Evolutionary conservation across 2,113 vertebrate species (phyloP), one percentile per base, ranked within the genome.

Genomic region (Neodon shergylaensis): DNA sequence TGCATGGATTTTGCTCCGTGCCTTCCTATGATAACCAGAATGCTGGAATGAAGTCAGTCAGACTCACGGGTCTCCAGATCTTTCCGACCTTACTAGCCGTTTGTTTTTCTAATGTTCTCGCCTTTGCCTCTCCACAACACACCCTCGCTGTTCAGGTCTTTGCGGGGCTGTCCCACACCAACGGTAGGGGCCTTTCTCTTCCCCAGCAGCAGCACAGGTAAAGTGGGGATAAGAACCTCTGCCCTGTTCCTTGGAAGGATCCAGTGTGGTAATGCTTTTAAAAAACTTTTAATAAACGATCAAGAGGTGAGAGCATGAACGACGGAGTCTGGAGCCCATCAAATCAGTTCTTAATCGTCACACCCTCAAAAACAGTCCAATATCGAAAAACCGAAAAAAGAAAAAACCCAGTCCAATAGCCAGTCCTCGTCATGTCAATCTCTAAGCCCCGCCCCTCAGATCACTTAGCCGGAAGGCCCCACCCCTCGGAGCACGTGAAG

Each of bases 241-340:
- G 47, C 3, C 52, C 33, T 44, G 26, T 3, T 90, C 42, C 72
- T 63, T 58, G 47, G 58, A 94, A 93, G 65, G 90, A 90, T 36
- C 63, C 79, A 54, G n/a, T 26, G n/a, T 19, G 44, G 39, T 4
- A 44, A 90, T 22, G 33, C 26, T 81, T 82, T 93, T 58, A n/a
- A 84, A 84, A 72, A 90, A 19, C 26, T 81, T 82, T 93, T 58
- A n/a, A 84, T 88, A 72, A 92, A 19, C 17, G 1, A 9, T 47
- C 79, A 44, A 49, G 26, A 10, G 1, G 28, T 1, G 39, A 3
- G 2, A 63, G 21, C 24, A 12, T 1, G 3, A 52, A 3, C 7
- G 1, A 0, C 4, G 0, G 24, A 4, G 52, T 24, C 2, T 4
- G 0, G 0, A 0, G 2, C 3, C 3, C 7, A 61, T 61, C 79